phyloP scores from a whole-genome alignment of 2,888 invertebrate species.

The Bembecia ichneumoniformis region DNA sequence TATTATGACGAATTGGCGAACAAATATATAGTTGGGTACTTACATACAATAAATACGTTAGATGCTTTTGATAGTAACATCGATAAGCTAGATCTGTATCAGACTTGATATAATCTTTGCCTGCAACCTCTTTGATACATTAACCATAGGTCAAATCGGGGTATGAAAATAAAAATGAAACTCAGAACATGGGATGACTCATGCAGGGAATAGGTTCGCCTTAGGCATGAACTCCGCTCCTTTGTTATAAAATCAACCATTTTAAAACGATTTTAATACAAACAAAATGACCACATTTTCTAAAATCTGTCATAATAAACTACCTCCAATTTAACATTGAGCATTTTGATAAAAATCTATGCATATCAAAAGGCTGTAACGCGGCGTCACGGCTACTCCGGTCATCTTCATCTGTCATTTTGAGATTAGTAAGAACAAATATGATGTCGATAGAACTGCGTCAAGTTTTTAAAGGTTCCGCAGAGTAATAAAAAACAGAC shows the following conservation, averaged over 20 bases:
- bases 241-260: too few species aligned
- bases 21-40: too few species aligned
- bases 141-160: conserved; percentile 41
- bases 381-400: conserved; percentile 30
- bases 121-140: conserved; percentile 33
- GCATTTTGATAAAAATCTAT: conserved; percentile 26
- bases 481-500: not conserved
- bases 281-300: not conserved
- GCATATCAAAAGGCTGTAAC: conserved; percentile 25
- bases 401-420: conserved; percentile 65
- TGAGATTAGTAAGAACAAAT: conserved; percentile 47
- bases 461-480: not conserved
- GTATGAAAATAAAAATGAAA: conserved; percentile 37
- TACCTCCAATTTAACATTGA: conserved; percentile 19
- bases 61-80: conserved; percentile 29
- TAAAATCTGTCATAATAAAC: conserved; percentile 16
- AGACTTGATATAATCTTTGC: conserved; percentile 36
- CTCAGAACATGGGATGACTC: too few species aligned
- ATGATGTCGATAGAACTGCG: conserved; percentile 3
- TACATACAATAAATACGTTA: too few species aligned
- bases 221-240: too few species aligned
- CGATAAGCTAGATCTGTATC: conserved; percentile 40
- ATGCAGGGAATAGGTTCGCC: too few species aligned
- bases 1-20: too few species aligned
- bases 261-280: too few species aligned